Evolutionary conservation across 2,113 vertebrate genomes (phyloP).

Genomic region (Rattus rattus): DNA sequence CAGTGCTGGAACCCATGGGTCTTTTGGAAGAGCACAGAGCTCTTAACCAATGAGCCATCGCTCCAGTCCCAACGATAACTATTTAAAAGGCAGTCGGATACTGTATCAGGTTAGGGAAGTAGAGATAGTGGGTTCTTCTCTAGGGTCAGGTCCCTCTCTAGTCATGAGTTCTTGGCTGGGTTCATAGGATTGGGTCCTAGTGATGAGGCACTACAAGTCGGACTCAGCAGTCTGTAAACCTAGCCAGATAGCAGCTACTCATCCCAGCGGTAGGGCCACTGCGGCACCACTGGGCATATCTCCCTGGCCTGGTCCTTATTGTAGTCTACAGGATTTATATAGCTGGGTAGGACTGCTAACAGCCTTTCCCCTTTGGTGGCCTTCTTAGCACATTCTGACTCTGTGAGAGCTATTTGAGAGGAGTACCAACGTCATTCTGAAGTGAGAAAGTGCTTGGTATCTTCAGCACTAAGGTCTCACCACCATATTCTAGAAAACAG

Average conservation of each 20-base stretch:
- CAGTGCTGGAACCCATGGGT: background rate
- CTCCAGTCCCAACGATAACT: no score
- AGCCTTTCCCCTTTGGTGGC: no score
- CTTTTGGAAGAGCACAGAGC: background rate
- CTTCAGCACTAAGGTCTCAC: background rate
- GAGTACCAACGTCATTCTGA: background rate
- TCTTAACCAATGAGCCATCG: background rate
- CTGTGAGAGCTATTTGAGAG: background rate
- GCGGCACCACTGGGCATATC: background rate
- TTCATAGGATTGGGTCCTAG: no score
- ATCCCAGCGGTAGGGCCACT: no score
- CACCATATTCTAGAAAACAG: background rate
- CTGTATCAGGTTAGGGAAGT: background rate
- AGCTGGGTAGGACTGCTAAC: background rate
- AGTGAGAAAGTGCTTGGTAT: background rate
- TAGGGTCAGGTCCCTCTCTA: background rate
- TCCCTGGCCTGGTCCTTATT: background rate
- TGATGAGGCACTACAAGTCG: background rate
- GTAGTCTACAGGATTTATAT: background rate
- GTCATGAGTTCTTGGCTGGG: background rate
- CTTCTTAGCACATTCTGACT: background rate
- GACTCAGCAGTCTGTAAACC: background rate
- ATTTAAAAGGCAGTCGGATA: background rate
- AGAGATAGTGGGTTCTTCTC: background rate
- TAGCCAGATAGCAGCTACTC: background rate